Evolutionary conservation across 35 echinoderm and acorn worm genomes (phyloP).

Genomic region (Chiridota heheva): DNA sequence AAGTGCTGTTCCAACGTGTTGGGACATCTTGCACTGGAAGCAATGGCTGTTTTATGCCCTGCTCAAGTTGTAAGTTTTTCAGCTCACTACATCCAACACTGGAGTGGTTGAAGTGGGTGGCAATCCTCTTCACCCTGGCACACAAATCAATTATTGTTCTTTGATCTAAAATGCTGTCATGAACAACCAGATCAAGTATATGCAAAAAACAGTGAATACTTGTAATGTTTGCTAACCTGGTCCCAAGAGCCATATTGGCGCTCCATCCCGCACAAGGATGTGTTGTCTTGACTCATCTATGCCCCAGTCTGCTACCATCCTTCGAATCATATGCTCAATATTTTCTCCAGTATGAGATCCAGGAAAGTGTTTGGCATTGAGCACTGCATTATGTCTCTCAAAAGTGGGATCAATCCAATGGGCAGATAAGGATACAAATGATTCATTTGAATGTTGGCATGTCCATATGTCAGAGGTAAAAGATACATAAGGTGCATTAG

Average conservation of each 20-base stretch:
- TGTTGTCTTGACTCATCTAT: not conserved
- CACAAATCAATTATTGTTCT: constrained; percentile 17
- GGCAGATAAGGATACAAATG: too few relatives aligned
- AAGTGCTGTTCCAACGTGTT: constrained; percentile 19
- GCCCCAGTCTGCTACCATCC: constrained; percentile 1
- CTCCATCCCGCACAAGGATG: constrained; percentile 9
- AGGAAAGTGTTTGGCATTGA: too few relatives aligned
- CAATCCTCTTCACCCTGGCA: not conserved
- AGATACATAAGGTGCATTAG: too few relatives aligned
- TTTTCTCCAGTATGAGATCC: too few relatives aligned
- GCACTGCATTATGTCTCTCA: too few relatives aligned
- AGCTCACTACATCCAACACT: not conserved
- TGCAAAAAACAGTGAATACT: constrained; percentile 18
- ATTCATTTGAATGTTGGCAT: too few relatives aligned
- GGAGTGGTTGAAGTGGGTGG: constrained; percentile 25
- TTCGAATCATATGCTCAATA: constrained; percentile 19
- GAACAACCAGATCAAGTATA: not conserved
- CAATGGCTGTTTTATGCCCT: not conserved
- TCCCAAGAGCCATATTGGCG: constrained; percentile 14
- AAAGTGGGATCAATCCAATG: too few relatives aligned
- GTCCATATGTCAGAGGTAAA: too few relatives aligned
- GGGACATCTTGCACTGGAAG: constrained; percentile 14
- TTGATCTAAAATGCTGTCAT: not conserved
- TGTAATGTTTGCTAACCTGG: not conserved
- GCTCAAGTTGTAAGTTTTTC: constrained; percentile 14